These are phyloP conservation scores for Oligia fasciuncula DNA, from an alignment of 2,888 invertebrate species.

Conservation along the genomic window DNA sequence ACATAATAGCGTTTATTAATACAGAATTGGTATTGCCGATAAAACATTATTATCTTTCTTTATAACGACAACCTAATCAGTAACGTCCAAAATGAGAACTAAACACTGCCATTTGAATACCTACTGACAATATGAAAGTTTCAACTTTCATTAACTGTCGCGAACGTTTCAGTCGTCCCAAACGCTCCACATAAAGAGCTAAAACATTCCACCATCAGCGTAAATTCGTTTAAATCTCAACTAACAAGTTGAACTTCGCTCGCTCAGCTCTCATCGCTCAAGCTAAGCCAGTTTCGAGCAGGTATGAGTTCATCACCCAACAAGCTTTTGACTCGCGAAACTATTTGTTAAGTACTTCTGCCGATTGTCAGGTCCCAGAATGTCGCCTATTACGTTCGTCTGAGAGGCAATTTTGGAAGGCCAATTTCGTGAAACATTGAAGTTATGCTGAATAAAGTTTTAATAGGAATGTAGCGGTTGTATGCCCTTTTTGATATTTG, in stretches of 20 bases:
- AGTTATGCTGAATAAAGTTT: constrained; percentile 57
- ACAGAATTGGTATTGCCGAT: background rate
- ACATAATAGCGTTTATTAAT: background rate
- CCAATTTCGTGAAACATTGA: constrained; percentile 62
- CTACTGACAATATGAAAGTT: constrained; percentile 40
- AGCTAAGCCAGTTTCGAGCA: constrained; percentile 61
- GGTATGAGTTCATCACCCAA: constrained; percentile 66
- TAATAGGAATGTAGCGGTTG: constrained; percentile 37
- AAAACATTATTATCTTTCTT: background rate
- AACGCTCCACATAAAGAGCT: constrained; percentile 53
- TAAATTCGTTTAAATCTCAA: constrained; percentile 64
- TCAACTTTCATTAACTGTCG: constrained; percentile 52
- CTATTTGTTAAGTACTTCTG: constrained; percentile 68
- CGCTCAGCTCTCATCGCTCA: constrained; percentile 54
- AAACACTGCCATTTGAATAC: constrained; percentile 14
- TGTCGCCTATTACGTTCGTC: constrained; percentile 58
- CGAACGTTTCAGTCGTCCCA: constrained; percentile 45
- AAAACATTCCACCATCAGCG: constrained; percentile 53
- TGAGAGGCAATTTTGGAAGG: constrained; percentile 56
- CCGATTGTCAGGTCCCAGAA: constrained; percentile 61
- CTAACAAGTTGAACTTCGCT: constrained; percentile 62
- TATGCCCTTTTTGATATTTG: constrained; percentile 30
- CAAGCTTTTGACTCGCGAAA: constrained; percentile 64
- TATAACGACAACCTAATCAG: background rate
- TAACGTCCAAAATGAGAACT: background rate